Base-by-base conservation (phyloP, 2,113 vertebrate species). In the Jaculus jaculus region DNA sequence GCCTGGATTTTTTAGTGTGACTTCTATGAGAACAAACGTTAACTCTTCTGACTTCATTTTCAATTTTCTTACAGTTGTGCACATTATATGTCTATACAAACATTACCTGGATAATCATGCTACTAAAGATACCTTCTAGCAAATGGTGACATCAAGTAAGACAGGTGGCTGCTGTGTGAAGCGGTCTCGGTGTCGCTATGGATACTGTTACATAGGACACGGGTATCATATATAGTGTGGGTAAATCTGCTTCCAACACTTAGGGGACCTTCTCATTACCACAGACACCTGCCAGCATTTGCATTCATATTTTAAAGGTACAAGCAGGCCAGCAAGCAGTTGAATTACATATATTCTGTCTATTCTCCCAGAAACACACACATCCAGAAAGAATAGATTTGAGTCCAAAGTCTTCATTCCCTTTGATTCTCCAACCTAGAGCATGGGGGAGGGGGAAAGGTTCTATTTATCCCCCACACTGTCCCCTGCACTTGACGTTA, bases 101-200 rank as follows among this genome's bases (percentile, higher is more conserved):
- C n/a, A 28, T 58, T 37, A 66, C 42, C 65, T 87, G 42, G 12
- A 13, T 47, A 26, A 18, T 26, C 10, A 20, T 6, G 10, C 2
- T 21, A 30, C 37, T 39, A 13, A n/a, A 80, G 58, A 39, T 23
- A n/a, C 2, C 15, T 51, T 92, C 73, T 30, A 26, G 54, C 32
- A 85, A 77, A 61, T 7, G 2, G 75, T 20, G 87, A 54, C 51
- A 39, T 28, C 58, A 11, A 71, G 61, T 2, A 60, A 34, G 16
- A 32, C 5, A 34, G 34, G 20, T 3, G 17, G 20, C 6, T 60
- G 21, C 51, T 30, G 8, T 28, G 0, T 2, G 26, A 3, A 37
- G 6, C 0, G 1, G 1, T 26, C 47, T 81, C 23, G 20, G 26
- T 42, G 30, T 24, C 16, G 0, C 5, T 2, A 7, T 3, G 5